Evolutionary conservation across 2,113 vertebrate species (phyloP), one percentile per base, ranked within the genome.

Genomic region (Odontophorus gujanensis): DNA sequence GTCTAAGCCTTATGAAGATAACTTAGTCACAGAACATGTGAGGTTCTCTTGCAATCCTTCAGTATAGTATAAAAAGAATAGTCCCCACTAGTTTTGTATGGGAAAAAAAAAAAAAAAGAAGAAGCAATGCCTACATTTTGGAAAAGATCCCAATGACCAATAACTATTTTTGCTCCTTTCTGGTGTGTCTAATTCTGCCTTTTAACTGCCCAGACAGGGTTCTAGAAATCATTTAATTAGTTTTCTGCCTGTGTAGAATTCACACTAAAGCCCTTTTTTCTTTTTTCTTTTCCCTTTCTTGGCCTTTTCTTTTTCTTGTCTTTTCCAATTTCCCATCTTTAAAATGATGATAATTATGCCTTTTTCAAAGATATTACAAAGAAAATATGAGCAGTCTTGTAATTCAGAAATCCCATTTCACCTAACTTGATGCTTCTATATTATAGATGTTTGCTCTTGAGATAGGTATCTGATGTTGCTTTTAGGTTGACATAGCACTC

Each of bases 231-330:
- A 42, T 72, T 81, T 20, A 79, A 47, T 58, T 59, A 32, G 8
- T 51, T 80, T 82, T 4, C 20, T 62, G 1, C 50, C 47, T 48
- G 51, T 8, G 65, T 57, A 57, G 28, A 57, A 24, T 8, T 48
- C 55, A 8, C 17, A 22, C 43, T 30, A 65, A 1, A 30, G 68
- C 5, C 6, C 1, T 53, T 53, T 25, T 24, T 63, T 81, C 9
- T 69, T 22, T 62, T 78, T 40, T 40, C 40, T 40, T 40, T 40
- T 40, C 11, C 0, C 42, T 77, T 55, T 57, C 5, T 72, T 75
- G 11, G 13, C 48, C 6, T 18, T 2, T 2, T 15, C 3, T 45
- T 45, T 4, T 1, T 3, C 30, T 66, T 30, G 1, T 1, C 6
- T 47, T 5, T 5, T 82, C 6, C 7, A 3, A 25, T 67, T 76